Percentiles rank a stretch among this genome's conserved stretches.
phyloP scores from a whole-genome alignment of 2,888 invertebrate species.

The Podotricha telesiphe region DNA sequence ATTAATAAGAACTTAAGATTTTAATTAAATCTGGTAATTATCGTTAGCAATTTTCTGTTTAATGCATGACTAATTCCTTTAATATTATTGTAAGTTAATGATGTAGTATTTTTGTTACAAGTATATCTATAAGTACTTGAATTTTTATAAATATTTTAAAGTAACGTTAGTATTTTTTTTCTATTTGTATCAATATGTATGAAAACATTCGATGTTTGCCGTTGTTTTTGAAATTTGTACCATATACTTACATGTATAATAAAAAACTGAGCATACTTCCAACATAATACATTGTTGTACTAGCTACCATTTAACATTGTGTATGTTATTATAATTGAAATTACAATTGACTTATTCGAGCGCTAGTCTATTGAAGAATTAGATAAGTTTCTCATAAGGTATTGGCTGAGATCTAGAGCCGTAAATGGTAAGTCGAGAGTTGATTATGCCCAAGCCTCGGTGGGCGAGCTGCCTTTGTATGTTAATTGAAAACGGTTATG shows the following conservation, averaged over 20 bases:
- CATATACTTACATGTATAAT: too few relatives aligned
- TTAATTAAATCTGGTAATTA: constrained; percentile 21
- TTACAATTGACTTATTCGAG: constrained; percentile 29
- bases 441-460: constrained; percentile 41
- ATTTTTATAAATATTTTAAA: not conserved
- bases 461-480: constrained; percentile 61
- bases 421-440: constrained; percentile 41
- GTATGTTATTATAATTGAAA: constrained; percentile 26
- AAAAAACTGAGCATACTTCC: too few relatives aligned
- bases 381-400: constrained; percentile 36
- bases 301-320: not conserved
- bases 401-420: constrained; percentile 38
- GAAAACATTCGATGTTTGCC: too few relatives aligned
- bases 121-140: too few relatives aligned
- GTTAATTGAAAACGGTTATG: constrained; percentile 54
- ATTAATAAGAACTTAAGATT: constrained; percentile 26
- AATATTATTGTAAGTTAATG: not conserved
- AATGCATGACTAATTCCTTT: constrained; percentile 15
- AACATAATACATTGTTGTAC: not conserved
- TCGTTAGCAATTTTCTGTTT: constrained; percentile 19
- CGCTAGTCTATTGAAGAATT: constrained; percentile 28
- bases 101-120: not conserved
- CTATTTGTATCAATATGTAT: too few relatives aligned
- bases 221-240: too few relatives aligned
- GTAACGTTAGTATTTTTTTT: too few relatives aligned